phyloP scores from a whole-genome alignment of 2,888 invertebrate genomes.

The Lamellibrachia satsuma region DNA sequence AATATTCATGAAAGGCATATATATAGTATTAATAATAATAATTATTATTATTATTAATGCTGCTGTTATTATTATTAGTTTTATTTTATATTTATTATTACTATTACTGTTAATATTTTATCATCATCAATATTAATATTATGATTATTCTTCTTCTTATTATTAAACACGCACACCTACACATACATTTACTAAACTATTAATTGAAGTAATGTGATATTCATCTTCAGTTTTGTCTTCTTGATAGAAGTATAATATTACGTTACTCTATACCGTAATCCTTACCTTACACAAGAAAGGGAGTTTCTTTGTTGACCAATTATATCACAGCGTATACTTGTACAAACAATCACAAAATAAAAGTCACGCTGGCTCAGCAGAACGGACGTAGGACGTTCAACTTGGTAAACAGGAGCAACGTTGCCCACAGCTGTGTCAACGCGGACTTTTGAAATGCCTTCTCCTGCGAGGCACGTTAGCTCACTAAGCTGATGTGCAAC shows the following conservation, averaged over 20 bases:
- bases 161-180: not conserved
- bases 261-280: not conserved
- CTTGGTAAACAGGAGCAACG: not conserved
- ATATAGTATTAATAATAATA: too few relatives aligned
- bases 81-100: too few relatives aligned
- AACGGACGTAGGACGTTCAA: not conserved
- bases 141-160: too few relatives aligned
- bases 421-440: not conserved
- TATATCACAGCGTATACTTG: not conserved
- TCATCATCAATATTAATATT: too few relatives aligned
- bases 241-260: not conserved
- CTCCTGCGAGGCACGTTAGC: not conserved
- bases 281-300: not conserved
- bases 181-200: not conserved
- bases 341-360: not conserved
- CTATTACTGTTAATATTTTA: too few relatives aligned
- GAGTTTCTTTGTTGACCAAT: not conserved
- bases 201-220: not conserved
- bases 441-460: not conserved
- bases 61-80: too few relatives aligned
- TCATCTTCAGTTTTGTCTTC: not conserved
- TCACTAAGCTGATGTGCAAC: not conserved
- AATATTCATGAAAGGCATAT: too few relatives aligned
- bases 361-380: not conserved
- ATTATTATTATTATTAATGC: too few relatives aligned